Conservation (phyloP, 2,888 invertebrate genomes). For the Callinectes sapidus region DNA sequence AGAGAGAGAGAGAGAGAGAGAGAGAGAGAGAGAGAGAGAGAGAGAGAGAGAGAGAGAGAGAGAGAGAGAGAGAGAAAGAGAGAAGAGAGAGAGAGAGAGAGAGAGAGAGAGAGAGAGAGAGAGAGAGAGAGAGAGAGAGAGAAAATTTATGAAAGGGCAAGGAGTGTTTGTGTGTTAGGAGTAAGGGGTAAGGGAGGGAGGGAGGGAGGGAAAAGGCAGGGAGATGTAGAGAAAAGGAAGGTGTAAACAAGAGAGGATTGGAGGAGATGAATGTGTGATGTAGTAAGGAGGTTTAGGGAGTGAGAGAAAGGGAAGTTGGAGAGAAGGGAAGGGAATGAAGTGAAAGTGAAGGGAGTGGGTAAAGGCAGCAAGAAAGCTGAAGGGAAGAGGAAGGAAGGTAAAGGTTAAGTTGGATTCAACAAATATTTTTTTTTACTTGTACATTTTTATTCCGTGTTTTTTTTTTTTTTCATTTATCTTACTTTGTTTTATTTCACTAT, state of each 20-base stretch:
- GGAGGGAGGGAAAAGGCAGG: background rate
- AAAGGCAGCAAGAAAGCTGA: background rate
- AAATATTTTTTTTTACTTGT: background rate
- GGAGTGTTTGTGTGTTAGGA: too few relatives aligned
- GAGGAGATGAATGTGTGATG: too few relatives aligned
- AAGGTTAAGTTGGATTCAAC: background rate
- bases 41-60: constrained; percentile 48
- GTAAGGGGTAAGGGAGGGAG: background rate
- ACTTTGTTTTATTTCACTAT: background rate
- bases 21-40: constrained; percentile 41
- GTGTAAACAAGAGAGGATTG: background rate
- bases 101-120: background rate
- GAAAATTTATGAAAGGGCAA: too few relatives aligned
- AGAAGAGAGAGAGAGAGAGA: constrained; percentile 31
- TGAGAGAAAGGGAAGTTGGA: background rate
- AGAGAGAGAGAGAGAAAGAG: constrained; percentile 37
- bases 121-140: background rate
- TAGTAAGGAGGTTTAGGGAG: too few relatives aligned
- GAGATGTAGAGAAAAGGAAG: background rate
- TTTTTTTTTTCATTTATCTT: background rate
- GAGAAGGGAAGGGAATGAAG: too few relatives aligned
- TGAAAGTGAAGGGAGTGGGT: too few relatives aligned
- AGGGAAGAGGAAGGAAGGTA: background rate
- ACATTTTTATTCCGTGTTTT: background rate
- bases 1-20: constrained; percentile 36